Conservation (phyloP, 2,797 vertebrate genomes). For the Sebastolobus alascanus region DNA sequence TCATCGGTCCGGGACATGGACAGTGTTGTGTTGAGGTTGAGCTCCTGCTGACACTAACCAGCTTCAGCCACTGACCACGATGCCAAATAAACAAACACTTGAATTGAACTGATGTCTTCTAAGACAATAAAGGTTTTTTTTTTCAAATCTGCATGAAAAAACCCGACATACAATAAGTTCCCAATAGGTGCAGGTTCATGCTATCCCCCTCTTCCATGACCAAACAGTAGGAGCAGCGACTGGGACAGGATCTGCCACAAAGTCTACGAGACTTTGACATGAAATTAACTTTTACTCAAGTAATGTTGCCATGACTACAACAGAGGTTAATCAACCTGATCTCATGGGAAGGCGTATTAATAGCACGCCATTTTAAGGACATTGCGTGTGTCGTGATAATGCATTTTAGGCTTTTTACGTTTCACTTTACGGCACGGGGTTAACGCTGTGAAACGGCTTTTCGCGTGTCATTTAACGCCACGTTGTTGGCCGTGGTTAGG, state of each 20-base stretch:
- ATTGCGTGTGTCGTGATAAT: no score
- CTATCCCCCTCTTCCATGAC: background rate
- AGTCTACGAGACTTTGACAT: background rate
- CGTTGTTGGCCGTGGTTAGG: no score
- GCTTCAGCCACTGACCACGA: background rate
- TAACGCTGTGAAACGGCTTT: no score
- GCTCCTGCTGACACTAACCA: conserved; percentile 11
- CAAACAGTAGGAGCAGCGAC: background rate
- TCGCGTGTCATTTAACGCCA: no score
- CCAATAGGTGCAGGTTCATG: background rate
- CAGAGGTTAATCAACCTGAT: background rate
- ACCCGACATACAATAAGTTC: background rate
- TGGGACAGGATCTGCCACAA: background rate
- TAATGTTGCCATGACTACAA: background rate
- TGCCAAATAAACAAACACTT: background rate
- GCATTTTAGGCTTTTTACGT: no score
- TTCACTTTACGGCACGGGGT: no score
- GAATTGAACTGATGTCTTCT: no score
- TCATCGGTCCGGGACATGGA: background rate
- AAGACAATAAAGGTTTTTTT: no score
- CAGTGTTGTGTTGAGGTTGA: background rate
- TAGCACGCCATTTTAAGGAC: no score
- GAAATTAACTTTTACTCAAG: background rate
- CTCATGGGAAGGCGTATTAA: no score
- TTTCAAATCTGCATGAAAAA: background rate